A percentile compares a stretch with the other conserved stretches of the same genome.
phyloP scores from a whole-genome alignment of 2,113 vertebrate genomes.

The Sminthopsis crassicaudata region DNA sequence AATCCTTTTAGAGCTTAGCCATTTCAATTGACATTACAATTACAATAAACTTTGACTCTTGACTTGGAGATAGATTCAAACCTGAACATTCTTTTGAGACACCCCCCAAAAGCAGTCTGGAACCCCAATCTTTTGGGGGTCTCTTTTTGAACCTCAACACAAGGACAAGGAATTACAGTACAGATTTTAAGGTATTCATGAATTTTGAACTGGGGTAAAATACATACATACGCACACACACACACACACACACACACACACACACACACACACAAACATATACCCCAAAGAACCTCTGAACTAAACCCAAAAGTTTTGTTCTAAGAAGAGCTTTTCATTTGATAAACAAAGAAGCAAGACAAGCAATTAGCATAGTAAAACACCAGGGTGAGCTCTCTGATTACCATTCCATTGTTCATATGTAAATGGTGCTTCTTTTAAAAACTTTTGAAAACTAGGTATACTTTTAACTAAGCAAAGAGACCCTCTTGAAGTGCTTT shows the following conservation, averaged over 20 bases:
- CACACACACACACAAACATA: no score
- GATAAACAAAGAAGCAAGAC: neutral
- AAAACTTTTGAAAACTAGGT: constrained; percentile 28
- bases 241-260: no score
- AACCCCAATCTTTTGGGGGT: no score
- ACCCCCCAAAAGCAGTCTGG: no score
- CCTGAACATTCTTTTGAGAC: no score
- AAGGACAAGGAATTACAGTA: neutral
- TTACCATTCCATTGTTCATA: constrained; percentile 37
- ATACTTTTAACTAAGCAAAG: constrained; percentile 34
- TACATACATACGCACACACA: no score
- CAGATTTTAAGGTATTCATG: neutral
- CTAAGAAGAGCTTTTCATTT: neutral
- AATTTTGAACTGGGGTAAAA: neutral
- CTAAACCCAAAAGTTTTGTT: neutral
- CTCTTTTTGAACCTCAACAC: no score
- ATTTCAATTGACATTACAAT: no score
- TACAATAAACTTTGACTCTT: no score
- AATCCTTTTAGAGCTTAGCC: no score
- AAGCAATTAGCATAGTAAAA: neutral
- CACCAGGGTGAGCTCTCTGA: neutral
- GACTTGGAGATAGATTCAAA: no score
- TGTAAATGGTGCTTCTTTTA: constrained; percentile 11
- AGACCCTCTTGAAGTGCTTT: constrained; percentile 33
- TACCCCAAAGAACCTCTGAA: neutral